phyloP scores from a whole-genome alignment of 2,888 invertebrate species.

The Drosophila hawaiiensis region DNA sequence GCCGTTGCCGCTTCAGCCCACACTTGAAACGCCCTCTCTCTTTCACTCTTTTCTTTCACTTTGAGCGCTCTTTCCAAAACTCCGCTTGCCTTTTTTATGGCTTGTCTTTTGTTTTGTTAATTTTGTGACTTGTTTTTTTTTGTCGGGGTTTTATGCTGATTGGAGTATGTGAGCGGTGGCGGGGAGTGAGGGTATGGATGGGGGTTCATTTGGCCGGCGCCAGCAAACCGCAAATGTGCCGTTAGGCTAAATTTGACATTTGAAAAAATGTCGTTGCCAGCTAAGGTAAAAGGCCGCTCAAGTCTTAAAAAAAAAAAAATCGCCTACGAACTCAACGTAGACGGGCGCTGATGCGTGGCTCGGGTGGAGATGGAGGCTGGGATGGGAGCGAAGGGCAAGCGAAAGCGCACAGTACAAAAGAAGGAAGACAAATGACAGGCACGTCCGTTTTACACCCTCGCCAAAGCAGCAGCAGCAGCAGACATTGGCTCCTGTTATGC shows the following conservation, averaged over 20 bases:
- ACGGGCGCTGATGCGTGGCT: constrained; percentile 53
- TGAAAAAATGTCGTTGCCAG: constrained; percentile 45
- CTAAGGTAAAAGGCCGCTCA: constrained; percentile 35
- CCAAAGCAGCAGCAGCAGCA: constrained; percentile 17
- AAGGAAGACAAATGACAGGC: constrained; percentile 72
- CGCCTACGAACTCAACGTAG: constrained; percentile 6
- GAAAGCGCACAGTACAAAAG: constrained; percentile 53
- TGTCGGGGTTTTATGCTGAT: constrained; percentile 39
- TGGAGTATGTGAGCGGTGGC: constrained; percentile 10
- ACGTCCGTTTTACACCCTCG: constrained; percentile 71
- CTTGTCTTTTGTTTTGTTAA: constrained; percentile 66
- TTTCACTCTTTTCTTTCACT: constrained; percentile 51
- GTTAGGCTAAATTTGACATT: constrained; percentile 65
- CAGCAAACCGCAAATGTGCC: constrained; percentile 54
- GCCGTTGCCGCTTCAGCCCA: constrained; percentile 43
- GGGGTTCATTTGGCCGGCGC: constrained; percentile 52
- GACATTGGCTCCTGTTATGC: constrained; percentile 41
- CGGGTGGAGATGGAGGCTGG: not conserved
- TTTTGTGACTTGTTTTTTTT: constrained; percentile 47
- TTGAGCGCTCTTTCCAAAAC: constrained; percentile 41
- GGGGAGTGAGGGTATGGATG: constrained; percentile 7
- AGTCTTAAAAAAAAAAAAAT: constrained; percentile 28
- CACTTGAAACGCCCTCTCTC: constrained; percentile 36
- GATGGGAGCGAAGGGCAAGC: constrained; percentile 1
- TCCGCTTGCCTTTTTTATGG: constrained; percentile 43